phyloP scores from a whole-genome alignment of 2,113 vertebrate species.

The Thalassarche chlororhynchos region DNA sequence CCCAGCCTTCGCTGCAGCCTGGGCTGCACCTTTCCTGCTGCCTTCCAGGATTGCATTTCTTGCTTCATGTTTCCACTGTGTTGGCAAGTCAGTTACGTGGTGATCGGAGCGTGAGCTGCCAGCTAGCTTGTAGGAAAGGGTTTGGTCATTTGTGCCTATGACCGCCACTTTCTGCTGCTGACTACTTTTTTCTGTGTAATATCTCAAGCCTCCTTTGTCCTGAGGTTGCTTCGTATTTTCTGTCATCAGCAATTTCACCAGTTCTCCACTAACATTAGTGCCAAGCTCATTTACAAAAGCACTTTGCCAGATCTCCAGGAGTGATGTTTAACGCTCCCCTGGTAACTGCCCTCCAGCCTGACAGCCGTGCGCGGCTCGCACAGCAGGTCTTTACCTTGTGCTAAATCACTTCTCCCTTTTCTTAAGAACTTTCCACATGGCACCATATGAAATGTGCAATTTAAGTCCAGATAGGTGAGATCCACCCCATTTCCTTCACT shows the following conservation, averaged over 20 bases:
- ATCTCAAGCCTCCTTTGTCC: neutral
- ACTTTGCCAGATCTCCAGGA: neutral
- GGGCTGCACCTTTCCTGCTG: neutral
- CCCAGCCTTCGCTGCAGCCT: neutral
- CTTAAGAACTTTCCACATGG: neutral
- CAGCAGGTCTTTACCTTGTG: neutral
- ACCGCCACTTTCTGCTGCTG: neutral
- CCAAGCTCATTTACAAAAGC: conserved; percentile 17
- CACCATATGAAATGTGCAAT: neutral
- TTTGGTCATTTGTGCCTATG: neutral
- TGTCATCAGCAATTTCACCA: conserved; percentile 28
- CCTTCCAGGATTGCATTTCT: neutral
- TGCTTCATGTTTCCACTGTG: neutral
- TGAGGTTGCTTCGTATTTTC: conserved; percentile 1
- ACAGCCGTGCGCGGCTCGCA: neutral
- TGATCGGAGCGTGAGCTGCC: neutral
- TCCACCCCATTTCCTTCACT: neutral
- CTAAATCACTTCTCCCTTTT: neutral
- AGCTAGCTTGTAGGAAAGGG: neutral
- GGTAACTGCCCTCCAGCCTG: neutral
- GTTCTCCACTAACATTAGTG: neutral
- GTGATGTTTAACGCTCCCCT: neutral
- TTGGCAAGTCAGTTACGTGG: neutral
- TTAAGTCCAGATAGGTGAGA: neutral
- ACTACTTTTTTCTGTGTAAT: neutral